Evolutionary conservation across 2,888 invertebrate genomes (phyloP).

Genomic region (Rotaria magnacalcarata): DNA sequence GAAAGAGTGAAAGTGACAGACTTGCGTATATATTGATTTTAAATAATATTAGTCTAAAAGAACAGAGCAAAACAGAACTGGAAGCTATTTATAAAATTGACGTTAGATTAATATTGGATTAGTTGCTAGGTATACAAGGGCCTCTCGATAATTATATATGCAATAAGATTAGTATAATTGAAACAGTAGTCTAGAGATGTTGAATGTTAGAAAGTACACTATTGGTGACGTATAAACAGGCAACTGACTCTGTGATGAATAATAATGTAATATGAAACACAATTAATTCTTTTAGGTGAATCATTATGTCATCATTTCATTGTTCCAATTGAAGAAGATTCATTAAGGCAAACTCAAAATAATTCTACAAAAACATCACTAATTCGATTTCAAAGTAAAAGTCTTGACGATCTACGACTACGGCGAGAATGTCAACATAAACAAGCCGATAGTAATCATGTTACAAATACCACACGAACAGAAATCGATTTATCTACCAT

Average conservation of each 20-base stretch:
- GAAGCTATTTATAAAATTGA: not conserved
- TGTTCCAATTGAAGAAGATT: not conserved
- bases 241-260: not conserved
- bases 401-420: not conserved
- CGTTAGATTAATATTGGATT: slow-evolving; percentile 1
- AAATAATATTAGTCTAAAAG: not conserved
- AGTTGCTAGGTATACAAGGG: not conserved
- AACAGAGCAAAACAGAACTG: not conserved
- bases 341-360: not conserved
- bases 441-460: not conserved
- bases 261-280: not conserved
- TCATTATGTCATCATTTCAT: not conserved
- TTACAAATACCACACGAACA: not conserved
- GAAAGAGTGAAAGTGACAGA: not conserved
- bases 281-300: not conserved
- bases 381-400: not conserved
- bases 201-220: not conserved
- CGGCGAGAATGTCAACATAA: not conserved
- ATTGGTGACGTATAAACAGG: not conserved
- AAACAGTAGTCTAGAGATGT: not conserved
- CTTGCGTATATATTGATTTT: not conserved
- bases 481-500: slow-evolving; percentile 9
- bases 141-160: not conserved
- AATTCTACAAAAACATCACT: not conserved
- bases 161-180: slow-evolving; percentile 3